Conservation (phyloP, 2,797 vertebrate genomes). For the Ptychobarbus kaznakovi region DNA sequence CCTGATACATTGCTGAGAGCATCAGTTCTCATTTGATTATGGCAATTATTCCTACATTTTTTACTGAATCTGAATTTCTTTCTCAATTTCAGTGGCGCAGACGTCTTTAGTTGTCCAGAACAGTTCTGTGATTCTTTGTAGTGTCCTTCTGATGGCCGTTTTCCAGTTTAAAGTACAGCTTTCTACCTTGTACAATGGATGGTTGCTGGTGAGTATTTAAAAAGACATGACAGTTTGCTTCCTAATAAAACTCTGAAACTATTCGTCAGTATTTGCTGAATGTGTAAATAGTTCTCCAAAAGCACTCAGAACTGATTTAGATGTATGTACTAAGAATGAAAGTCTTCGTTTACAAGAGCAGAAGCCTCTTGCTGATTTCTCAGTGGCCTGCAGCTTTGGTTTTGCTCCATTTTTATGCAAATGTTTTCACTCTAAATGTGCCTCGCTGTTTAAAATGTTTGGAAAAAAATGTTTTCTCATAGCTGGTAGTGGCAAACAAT, state of each 20-base stretch:
- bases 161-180: conserved; percentile 92
- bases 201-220: conserved; percentile 90
- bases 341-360: neutral
- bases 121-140: conserved; percentile 91
- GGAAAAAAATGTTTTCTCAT: neutral
- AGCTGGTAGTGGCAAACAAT: neutral
- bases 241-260: neutral
- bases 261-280: neutral
- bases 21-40: neutral
- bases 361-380: neutral
- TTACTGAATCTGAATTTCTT: neutral
- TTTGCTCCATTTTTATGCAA: neutral
- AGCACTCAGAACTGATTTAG: neutral
- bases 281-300: neutral
- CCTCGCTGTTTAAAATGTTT: neutral
- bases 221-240: neutral
- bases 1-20: neutral
- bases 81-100: conserved; percentile 86
- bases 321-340: neutral
- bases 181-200: conserved; percentile 88
- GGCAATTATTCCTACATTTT: neutral
- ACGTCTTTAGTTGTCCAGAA: conserved; percentile 96
- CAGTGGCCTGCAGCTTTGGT: neutral
- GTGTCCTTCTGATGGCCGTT: conserved; percentile 92
- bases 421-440: neutral